Base-by-base conservation (phyloP, 2,113 vertebrate species). In the Calonectris borealis region DNA sequence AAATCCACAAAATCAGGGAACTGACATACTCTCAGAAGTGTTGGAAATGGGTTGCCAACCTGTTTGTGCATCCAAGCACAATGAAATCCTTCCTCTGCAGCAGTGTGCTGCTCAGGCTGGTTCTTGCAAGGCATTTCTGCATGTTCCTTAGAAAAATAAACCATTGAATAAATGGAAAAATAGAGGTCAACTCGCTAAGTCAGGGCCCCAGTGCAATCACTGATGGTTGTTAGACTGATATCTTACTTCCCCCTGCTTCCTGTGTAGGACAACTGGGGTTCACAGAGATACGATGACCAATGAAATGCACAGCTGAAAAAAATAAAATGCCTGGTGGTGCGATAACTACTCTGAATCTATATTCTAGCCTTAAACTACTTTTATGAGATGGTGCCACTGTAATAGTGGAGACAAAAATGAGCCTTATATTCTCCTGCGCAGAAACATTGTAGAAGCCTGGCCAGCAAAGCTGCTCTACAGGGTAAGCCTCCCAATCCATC, bases 361-460 rank as follows among this genome's bases (percentile, higher is more conserved):
- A 18, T 34, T 9, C 32, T 57, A 29, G 24, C 32, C 21, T 49
- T 48, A 42, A 3, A 7, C 24, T 51, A 21, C n/a, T 49, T 55
- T 12, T 36, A 14, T 49, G 57, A 69, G 27, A 48, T 77, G 44
- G 16, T 62, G 49, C n/a, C 49, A n/a, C n/a, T 46, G 5, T 32
- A 83, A n/a, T 9, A 55, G 16, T 6, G 13, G 21, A 76, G 36
- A 49, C n/a, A 61, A 51, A 91, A 66, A 51, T 22, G 8, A 73
- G 11, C 16, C 17, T 83, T 38, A 3, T 22, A 11, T 38, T 83
- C 20, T 69, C 8, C 42, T 0, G 0, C 44, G 58, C 42, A n/a
- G 34, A 65, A 90, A 24, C 36, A 20, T 8, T 38, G 18, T 26
- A 70, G 78, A 62, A 85, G 5, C 11, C 48, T 64, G 71, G 17